A percentile compares a stretch with the other conserved stretches of the same genome.
These are phyloP conservation scores for Spilarctia lutea DNA, from an alignment of 2,888 invertebrate genomes.

Conservation along the genomic window DNA sequence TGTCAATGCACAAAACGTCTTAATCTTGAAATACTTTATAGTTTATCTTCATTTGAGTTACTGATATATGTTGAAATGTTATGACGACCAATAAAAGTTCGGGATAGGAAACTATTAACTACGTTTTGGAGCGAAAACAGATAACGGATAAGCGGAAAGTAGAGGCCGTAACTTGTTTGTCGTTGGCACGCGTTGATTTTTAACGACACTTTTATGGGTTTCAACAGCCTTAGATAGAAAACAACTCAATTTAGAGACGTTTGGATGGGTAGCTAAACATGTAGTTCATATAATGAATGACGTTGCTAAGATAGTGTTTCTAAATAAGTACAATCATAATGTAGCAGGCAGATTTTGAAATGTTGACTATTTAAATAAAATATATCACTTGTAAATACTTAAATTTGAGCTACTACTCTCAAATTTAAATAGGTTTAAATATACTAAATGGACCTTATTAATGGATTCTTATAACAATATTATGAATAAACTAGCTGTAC, in stretches of 20 bases:
- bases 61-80: constrained; percentile 12
- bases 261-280: neutral
- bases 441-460: no score
- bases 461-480: no score
- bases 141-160: constrained; percentile 34
- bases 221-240: constrained; percentile 5
- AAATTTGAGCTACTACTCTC: no score
- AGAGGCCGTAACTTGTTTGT: constrained; percentile 27
- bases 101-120: constrained; percentile 23
- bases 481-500: no score
- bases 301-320: neutral
- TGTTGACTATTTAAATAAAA: no score
- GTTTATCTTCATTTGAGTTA: constrained; percentile 5
- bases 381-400: no score
- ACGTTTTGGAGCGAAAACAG: constrained; percentile 32
- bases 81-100: constrained; percentile 36
- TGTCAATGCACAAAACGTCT: no score
- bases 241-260: constrained; percentile 5
- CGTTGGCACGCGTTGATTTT: constrained; percentile 30
- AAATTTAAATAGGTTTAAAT: no score
- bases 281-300: neutral
- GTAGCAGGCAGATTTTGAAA: neutral
- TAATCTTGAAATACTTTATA: neutral
- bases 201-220: constrained; percentile 34
- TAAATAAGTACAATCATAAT: neutral